A percentile compares a stretch with the other conserved stretches of the same genome.
phyloP scores from a whole-genome alignment of 2,888 invertebrate species.

The Acanthopleura granulata region DNA sequence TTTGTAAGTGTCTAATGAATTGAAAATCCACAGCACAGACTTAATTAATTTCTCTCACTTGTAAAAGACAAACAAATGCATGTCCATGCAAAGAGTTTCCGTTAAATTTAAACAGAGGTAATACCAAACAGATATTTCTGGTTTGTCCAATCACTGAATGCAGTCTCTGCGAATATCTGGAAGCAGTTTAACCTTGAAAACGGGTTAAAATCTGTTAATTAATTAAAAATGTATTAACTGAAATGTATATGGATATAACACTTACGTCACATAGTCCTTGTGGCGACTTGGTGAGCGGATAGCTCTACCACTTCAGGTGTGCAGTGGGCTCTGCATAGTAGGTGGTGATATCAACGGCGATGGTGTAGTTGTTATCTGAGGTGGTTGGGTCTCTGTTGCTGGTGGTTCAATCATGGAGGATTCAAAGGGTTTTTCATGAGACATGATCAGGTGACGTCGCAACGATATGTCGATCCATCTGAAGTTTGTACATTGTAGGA shows the following conservation, averaged over 20 bases:
- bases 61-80: too few species aligned
- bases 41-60: too few species aligned
- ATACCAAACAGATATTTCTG: not conserved
- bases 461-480: conserved; percentile 21
- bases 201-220: not conserved
- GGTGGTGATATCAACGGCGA: not conserved
- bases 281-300: not conserved
- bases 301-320: not conserved
- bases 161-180: too few species aligned
- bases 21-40: too few species aligned
- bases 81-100: too few species aligned
- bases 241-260: not conserved
- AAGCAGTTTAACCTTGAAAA: too few species aligned
- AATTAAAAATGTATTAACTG: not conserved
- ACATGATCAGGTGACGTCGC: not conserved
- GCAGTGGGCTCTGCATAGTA: not conserved
- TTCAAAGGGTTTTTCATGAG: not conserved
- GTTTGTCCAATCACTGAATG: not conserved
- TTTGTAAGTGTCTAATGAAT: too few species aligned
- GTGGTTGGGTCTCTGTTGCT: not conserved
- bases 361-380: not conserved
- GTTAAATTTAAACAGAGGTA: too few species aligned
- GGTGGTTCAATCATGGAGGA: not conserved
- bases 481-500: too few species aligned
- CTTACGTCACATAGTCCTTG: not conserved